Base-by-base conservation (phyloP, 1,140 invertebrate genomes). In the Aricia agestis region DNA sequence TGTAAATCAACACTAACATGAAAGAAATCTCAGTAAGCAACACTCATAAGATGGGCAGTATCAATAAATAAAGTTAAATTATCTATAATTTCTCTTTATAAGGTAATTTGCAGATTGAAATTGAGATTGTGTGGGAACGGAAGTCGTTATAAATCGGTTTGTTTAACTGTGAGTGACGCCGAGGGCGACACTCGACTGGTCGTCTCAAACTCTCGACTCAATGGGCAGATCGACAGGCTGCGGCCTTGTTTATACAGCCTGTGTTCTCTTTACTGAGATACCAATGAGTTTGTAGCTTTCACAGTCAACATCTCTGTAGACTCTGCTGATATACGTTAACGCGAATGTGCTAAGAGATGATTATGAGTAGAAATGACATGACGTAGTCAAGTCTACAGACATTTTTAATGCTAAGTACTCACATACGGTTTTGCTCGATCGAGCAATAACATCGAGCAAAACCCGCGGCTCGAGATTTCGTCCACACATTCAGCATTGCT, bases 111-210 rank as follows among this genome's bases (percentile, higher is more conserved):
- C 72, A 74, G 67, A 70, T 74, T 74, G 69, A 73, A 66, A 70
- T 74, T 73, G 69, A 73, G 71, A 70, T 75, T 67, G 74, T 69
- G 72, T 76, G 74, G 69, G 72, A 77, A 78, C 74, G 79, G 79
- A 81, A 76, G 70, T 72, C 71, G 68, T 74, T 70, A 78, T 80
- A 78, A 80, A 81, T 78, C 77, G 76, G 74, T 74, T 59, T 63
- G 61, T 75, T 78, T 72, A 79, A 82, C 79, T 79, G 80, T 79
- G 75, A 82, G 75, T 78, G 78, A 82, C 74, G 74, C 67, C 70
- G 76, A 71, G 74, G 67, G 69, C 72, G 71, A 72, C 69, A 70
- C 69, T 77, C 70, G 67, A 70, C 41, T 57, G 74, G 9, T 66
- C 70, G 70, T 57, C 76, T 76, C 45, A 52, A 52, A 13, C 45